phyloP scores from a whole-genome alignment of 2,888 invertebrate genomes.

The Ornithoptera priamus region DNA sequence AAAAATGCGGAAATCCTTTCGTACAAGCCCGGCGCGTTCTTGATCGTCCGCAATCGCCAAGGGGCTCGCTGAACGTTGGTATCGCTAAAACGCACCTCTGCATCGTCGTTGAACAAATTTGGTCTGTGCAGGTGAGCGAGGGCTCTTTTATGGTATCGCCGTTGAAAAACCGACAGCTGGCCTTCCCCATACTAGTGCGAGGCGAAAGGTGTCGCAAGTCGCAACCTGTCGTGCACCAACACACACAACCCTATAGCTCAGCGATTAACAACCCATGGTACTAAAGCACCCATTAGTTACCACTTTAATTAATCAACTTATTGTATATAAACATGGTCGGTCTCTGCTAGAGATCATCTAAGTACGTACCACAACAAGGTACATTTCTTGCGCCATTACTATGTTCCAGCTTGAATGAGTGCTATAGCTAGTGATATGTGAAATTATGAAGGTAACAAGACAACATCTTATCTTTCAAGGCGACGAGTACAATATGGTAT shows the following conservation, averaged over 20 bases:
- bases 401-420: no score
- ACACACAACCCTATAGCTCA: conserved; percentile 38
- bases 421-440: no score
- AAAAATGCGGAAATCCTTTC: conserved; percentile 25
- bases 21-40: conserved; percentile 24
- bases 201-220: conserved; percentile 54
- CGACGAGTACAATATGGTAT: no score
- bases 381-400: no score
- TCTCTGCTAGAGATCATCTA: no score
- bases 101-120: conserved; percentile 42
- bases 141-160: conserved; percentile 46
- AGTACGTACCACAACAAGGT: no score
- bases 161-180: conserved; percentile 54
- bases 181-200: conserved; percentile 48
- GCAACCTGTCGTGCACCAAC: conserved; percentile 41
- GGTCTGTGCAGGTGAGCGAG: conserved; percentile 43
- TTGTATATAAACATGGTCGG: no score
- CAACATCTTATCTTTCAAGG: no score
- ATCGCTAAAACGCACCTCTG: conserved; percentile 42
- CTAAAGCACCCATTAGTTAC: no score
- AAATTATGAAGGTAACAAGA: no score
- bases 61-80: conserved; percentile 37
- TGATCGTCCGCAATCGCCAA: conserved; percentile 31
- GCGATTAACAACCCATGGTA: no score
- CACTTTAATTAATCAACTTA: no score